phyloP scores from a whole-genome alignment of 2,113 vertebrate species.

The Candoia aspera region DNA sequence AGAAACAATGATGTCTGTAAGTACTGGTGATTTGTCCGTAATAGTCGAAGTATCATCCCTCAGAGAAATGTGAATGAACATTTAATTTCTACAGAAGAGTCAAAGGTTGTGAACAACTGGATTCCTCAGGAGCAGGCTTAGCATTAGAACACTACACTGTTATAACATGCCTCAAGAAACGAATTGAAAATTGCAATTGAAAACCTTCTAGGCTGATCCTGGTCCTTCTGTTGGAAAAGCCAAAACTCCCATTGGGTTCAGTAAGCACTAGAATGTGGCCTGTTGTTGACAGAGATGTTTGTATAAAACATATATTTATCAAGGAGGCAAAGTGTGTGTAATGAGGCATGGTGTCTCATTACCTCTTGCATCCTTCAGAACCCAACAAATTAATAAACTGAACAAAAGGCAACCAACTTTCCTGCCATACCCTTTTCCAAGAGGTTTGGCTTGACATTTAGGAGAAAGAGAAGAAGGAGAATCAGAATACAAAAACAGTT shows the following conservation, averaged over 20 bases:
- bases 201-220: not conserved
- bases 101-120: not conserved
- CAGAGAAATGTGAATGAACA: constrained; percentile 3
- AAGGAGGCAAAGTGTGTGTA: not conserved
- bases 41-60: not conserved
- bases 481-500: not conserved
- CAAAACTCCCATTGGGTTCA: not conserved
- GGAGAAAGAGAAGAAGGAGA: fast-evolving
- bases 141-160: not conserved
- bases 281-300: not conserved
- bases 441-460: not conserved
- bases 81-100: constrained; percentile 18
- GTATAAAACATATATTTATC: not conserved
- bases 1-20: not conserved
- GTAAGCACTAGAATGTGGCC: not conserved
- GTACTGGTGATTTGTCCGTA: not conserved
- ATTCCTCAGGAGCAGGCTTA: not conserved
- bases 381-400: fast-evolving
- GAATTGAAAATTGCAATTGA: not conserved
- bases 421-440: not conserved
- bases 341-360: fast-evolving
- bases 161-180: not conserved
- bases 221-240: not conserved
- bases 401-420: constrained; percentile 1
- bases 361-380: fast-evolving